Conservation (phyloP, 2,797 vertebrate species). For the Hypotaenidia okinawae region DNA sequence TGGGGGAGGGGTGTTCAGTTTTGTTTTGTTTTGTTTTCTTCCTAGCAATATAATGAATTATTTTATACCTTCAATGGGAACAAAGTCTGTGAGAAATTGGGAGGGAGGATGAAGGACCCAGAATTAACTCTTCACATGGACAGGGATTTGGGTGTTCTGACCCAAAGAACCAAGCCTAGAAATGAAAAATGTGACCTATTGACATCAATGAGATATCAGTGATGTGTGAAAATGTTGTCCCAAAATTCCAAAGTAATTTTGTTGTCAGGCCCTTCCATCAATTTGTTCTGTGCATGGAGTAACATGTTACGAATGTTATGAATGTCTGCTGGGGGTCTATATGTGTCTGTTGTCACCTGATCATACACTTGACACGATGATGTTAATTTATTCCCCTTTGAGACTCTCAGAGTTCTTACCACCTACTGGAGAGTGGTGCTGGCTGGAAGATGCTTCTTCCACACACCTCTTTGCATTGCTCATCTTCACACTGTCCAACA, state of each 20-base stretch:
- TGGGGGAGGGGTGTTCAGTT: neutral
- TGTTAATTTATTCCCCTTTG: neutral
- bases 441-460: neutral
- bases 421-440: neutral
- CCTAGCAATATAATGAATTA: neutral
- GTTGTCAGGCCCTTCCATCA: neutral
- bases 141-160: neutral
- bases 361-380: neutral
- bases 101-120: neutral
- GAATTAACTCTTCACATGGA: neutral
- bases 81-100: neutral
- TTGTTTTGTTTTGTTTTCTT: neutral
- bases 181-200: neutral
- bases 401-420: neutral
- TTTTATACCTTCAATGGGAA: neutral
- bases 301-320: neutral
- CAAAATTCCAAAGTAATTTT: neutral
- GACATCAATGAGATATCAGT: neutral
- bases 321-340: neutral
- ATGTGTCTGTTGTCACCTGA: neutral
- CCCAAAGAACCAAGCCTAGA: neutral
- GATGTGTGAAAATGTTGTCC: neutral
- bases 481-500: neutral
- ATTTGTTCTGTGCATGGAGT: neutral
- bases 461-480: neutral